Conservation (phyloP, 2,888 invertebrate species). For the Oligia latruncula region DNA sequence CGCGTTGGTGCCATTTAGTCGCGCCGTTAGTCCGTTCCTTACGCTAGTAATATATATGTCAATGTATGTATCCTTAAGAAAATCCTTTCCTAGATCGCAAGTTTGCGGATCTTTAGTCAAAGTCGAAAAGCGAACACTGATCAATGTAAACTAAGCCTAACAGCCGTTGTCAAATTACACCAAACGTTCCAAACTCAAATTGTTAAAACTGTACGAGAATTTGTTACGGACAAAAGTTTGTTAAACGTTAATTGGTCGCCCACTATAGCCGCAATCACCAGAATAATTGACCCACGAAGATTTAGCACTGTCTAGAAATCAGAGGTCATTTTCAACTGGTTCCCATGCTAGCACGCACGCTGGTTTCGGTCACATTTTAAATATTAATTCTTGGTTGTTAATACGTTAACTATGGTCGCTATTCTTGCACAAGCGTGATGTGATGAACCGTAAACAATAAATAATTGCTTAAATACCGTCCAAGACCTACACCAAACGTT, state of each 20-base stretch:
- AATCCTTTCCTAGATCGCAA: background rate
- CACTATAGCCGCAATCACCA: constrained; percentile 75
- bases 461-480: constrained; percentile 75
- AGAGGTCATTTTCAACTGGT: constrained; percentile 44
- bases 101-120: background rate
- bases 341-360: constrained; percentile 70
- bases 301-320: constrained; percentile 4
- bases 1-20: no score
- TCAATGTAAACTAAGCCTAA: constrained; percentile 72
- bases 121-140: constrained; percentile 17
- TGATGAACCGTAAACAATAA: constrained; percentile 85
- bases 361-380: constrained; percentile 83
- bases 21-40: no score
- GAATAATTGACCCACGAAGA: constrained; percentile 59
- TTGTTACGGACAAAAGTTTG: constrained; percentile 87
- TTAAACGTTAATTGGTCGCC: constrained; percentile 87
- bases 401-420: constrained; percentile 84
- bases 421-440: constrained; percentile 78
- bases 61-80: background rate
- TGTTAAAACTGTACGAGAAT: constrained; percentile 89
- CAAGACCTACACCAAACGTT: constrained; percentile 68
- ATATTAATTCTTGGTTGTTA: constrained; percentile 84
- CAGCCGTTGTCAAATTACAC: constrained; percentile 83
- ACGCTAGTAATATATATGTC: no score
- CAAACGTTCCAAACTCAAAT: constrained; percentile 84